A percentile compares a stretch with the other conserved stretches of the same genome.
phyloP scores from a whole-genome alignment of 2,113 vertebrate genomes.

The Zosterops lateralis region DNA sequence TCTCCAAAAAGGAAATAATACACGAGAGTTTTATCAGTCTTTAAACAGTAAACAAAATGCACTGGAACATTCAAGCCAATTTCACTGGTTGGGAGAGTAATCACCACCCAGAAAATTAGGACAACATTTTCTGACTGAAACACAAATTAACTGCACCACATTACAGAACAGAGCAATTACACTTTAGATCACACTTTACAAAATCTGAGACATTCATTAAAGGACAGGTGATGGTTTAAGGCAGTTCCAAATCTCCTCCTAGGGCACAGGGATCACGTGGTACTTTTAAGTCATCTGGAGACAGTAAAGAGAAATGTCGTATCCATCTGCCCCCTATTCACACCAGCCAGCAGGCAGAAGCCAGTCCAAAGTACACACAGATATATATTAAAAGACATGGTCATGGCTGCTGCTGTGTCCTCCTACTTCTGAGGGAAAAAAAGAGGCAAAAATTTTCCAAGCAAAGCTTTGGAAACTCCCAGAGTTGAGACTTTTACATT shows the following conservation, averaged over 20 bases:
- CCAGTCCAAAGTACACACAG: conserved; percentile 36
- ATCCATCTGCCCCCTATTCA: conserved; percentile 52
- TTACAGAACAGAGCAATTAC: conserved; percentile 22
- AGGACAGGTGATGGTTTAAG: conserved; percentile 22
- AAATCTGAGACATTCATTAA: conserved; percentile 3
- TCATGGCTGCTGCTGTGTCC: conserved; percentile 49
- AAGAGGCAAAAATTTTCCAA: conserved; percentile 44
- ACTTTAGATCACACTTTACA: conserved; percentile 3
- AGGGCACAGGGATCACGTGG: conserved; percentile 19
- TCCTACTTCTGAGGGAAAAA: conserved; percentile 46
- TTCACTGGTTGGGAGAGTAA: conserved; percentile 40
- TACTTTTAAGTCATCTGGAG: conserved; percentile 34
- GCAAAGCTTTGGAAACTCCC: conserved; percentile 50
- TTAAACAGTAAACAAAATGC: conserved; percentile 38
- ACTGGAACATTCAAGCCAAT: conserved; percentile 33
- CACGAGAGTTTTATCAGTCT: conserved; percentile 35
- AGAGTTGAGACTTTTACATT: conserved; percentile 53
- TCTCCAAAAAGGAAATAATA: conserved; percentile 7
- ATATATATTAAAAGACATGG: conserved; percentile 45
- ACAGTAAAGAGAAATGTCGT: conserved; percentile 36
- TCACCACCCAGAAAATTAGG: conserved; percentile 50
- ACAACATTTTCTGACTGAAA: conserved; percentile 22
- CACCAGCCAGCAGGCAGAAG: conserved; percentile 51
- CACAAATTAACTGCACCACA: conserved; percentile 42
- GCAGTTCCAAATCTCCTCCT: conserved; percentile 28